Conservation (phyloP, 2,888 invertebrate species). For the Cepaea hortensis region DNA sequence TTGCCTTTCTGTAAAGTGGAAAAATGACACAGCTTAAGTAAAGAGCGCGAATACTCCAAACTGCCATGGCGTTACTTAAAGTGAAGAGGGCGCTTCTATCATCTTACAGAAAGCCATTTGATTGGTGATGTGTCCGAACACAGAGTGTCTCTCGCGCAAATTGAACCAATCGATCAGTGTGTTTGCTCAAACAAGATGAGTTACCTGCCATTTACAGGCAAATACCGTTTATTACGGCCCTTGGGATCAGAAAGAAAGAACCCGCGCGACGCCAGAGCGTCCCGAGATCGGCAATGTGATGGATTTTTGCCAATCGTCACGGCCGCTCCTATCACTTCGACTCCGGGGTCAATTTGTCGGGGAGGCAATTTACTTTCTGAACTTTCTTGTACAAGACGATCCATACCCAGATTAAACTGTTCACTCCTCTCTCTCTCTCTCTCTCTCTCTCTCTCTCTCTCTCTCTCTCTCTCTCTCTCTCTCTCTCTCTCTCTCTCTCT, state of each 20-base stretch:
- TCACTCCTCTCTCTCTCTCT: conserved; percentile 17
- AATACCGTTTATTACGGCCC: conserved; percentile 55
- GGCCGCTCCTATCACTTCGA: conserved; percentile 35
- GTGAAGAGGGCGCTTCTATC: conserved; percentile 28
- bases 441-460: not conserved
- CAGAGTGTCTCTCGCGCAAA: conserved; percentile 33
- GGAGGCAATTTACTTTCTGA: conserved; percentile 40
- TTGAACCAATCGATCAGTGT: conserved; percentile 50
- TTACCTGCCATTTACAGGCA: conserved; percentile 55
- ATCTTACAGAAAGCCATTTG: conserved; percentile 32
- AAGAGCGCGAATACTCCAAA: not conserved
- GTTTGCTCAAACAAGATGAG: conserved; percentile 55
- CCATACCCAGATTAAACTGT: conserved; percentile 44
- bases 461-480: not conserved
- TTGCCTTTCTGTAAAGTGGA: no score
- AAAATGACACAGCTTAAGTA: not conserved
- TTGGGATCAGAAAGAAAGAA: conserved; percentile 43
- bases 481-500: no score
- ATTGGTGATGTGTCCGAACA: conserved; percentile 40
- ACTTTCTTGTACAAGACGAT: conserved; percentile 38
- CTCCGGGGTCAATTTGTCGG: conserved; percentile 41
- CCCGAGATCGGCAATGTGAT: conserved; percentile 13
- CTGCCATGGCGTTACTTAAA: not conserved
- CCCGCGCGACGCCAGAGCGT: conserved; percentile 29
- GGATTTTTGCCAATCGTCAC: conserved; percentile 42